Evolutionary conservation across 2,113 vertebrate genomes (phyloP).

Genomic region (Poeciliopsis prolifica): DNA sequence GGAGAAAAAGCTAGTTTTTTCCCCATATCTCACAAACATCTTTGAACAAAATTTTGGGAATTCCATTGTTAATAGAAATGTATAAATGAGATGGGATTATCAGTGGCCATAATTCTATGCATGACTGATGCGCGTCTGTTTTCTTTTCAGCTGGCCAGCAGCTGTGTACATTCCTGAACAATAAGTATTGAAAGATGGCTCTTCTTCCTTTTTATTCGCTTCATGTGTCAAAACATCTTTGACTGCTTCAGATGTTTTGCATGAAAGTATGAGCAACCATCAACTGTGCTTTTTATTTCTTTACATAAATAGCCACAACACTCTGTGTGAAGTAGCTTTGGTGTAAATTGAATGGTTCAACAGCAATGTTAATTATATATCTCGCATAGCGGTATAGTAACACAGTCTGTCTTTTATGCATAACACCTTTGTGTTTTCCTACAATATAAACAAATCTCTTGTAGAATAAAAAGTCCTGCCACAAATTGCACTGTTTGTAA

Average conservation of each 20-base stretch:
- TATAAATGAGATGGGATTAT: not conserved
- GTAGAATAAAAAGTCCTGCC: conserved; percentile 5
- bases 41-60: not conserved
- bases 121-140: not conserved
- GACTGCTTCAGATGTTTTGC: conserved; percentile 3
- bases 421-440: not conserved
- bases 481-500: conserved; percentile 10
- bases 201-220: conserved; percentile 25
- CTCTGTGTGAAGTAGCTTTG: conserved; percentile 11
- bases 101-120: not conserved
- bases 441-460: conserved; percentile 5
- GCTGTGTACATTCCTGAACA: conserved; percentile 41
- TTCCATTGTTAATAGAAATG: not conserved
- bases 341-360: conserved; percentile 5
- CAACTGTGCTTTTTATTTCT: not conserved
- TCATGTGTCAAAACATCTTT: conserved; percentile 19
- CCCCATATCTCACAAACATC: not conserved
- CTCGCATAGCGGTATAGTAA: conserved; percentile 1
- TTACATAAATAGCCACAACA: not conserved
- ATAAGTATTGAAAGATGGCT: conserved; percentile 22
- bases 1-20: not conserved
- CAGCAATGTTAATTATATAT: not conserved
- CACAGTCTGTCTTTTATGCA: not conserved
- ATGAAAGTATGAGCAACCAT: conserved; percentile 19
- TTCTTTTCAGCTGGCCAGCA: conserved; percentile 29